Evolutionary conservation across 2,888 invertebrate genomes (phyloP), one percentile per base, ranked within the genome.

Genomic region (Formica aserva): DNA sequence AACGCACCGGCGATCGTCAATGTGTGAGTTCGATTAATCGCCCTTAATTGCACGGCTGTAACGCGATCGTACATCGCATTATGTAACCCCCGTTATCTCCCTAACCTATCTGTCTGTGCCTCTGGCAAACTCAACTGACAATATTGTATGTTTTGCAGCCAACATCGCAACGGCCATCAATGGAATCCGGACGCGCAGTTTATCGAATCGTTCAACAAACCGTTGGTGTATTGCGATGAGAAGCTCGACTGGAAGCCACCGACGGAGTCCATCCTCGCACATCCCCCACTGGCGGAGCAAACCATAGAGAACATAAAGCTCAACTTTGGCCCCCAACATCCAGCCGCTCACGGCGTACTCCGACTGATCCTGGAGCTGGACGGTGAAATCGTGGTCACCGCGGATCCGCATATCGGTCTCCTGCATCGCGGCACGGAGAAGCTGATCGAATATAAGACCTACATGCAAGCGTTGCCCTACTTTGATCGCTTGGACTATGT

Each of bases 401-500:
- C 98, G 0, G 99, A 99, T 95, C 99, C 99, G 0, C 99, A 99
- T 95, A 99, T 99, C 90, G 99, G 99, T 0, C 96, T 99, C 0
- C 96, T 99, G 32, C 99, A 99, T 95, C 97, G 99, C 38, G 99
- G 98, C 60, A 99, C 99, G 0, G 99, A 99, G 94, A 99, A 99
- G 94, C 96, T 99, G 35, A 99, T 99, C 63, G 99, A 99, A 94
- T 98, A 99, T 95, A 99, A 99, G 95, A 99, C 99, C 0, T 99
- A 99, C 95, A 98, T 98, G 1, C 99, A 99, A 95, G 99, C 99
- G 0, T 95, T 99, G 89, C 99, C 99, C 0, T 99, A 99, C 95
- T 99, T 99, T 94, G 99, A 99, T 95, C 97, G 99, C 0, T 95
- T 99, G 78, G 99, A 99, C 95, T 99, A 99, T 93, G 99, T 99